These are phyloP conservation scores for Sericinus montela DNA, from an alignment of 2,888 invertebrate species.

Conservation along the genomic window DNA sequence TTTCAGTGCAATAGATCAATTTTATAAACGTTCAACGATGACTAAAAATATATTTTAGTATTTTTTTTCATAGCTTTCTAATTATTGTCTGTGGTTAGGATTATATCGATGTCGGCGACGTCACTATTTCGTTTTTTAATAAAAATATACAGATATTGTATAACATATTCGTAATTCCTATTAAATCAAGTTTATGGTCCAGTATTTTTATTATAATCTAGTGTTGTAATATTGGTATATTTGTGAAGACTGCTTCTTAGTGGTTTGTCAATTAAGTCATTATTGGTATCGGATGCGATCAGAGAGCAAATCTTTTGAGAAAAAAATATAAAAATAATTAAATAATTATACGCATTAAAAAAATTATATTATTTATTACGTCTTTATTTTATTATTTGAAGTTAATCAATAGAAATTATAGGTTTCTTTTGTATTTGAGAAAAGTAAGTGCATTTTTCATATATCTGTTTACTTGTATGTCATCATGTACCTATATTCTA, in stretches of 20 bases:
- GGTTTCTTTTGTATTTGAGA: too few species aligned
- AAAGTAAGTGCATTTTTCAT: too few species aligned
- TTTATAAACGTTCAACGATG: slow-evolving; percentile 14
- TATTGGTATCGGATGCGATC: slow-evolving; percentile 33
- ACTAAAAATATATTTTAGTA: slow-evolving; percentile 8
- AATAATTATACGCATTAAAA: too few species aligned
- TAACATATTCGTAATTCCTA: slow-evolving; percentile 56
- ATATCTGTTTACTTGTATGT: too few species aligned
- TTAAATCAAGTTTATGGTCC: slow-evolving; percentile 72
- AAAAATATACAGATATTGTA: slow-evolving; percentile 22
- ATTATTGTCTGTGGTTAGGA: background rate
- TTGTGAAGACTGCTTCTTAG: slow-evolving; percentile 71
- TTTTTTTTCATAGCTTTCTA: slow-evolving; percentile 15
- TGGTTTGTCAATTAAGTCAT: slow-evolving; percentile 68
- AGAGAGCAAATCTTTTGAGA: slow-evolving; percentile 29
- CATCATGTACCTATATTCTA: too few species aligned
- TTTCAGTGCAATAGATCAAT: slow-evolving; percentile 28
- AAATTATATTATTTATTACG: too few species aligned
- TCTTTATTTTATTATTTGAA: too few species aligned
- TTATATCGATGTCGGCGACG: slow-evolving; percentile 5
- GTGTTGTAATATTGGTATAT: slow-evolving; percentile 49
- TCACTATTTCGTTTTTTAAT: slow-evolving; percentile 20
- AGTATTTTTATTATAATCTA: slow-evolving; percentile 67
- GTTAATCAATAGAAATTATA: background rate
- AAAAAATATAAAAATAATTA: background rate